These are phyloP conservation scores for Troglohyphantes excavatus DNA, from an alignment of 2,888 invertebrate genomes.

Conservation along the genomic window DNA sequence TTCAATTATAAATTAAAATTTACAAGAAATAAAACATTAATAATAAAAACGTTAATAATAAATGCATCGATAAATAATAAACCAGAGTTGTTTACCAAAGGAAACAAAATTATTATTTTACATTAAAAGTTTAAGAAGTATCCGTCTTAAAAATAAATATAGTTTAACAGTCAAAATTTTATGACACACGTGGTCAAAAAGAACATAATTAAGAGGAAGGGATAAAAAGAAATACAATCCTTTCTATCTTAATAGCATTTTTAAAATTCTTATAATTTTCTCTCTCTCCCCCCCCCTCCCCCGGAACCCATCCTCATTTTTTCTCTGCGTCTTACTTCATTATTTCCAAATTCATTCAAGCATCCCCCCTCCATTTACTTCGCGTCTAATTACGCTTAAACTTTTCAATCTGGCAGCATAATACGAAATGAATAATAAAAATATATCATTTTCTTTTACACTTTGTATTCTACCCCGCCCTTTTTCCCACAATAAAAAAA, in stretches of 20 bases:
- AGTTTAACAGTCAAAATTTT: conserved; percentile 33
- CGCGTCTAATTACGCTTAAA: conserved; percentile 63
- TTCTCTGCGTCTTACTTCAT: conserved; percentile 33
- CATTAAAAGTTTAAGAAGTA: no score
- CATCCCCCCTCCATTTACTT: conserved; percentile 54
- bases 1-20: no score
- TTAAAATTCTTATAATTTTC: neutral
- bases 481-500: no score
- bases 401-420: conserved; percentile 56
- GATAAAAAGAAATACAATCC: conserved; percentile 61
- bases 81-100: no score
- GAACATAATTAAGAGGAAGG: conserved; percentile 53
- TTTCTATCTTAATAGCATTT: conserved; percentile 67
- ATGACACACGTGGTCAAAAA: neutral
- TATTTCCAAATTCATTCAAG: conserved; percentile 65
- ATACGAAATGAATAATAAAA: conserved; percentile 29
- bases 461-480: no score
- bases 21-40: no score
- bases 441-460: no score
- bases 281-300: no score
- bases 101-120: no score
- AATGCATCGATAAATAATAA: no score
- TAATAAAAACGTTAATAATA: no score
- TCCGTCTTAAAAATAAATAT: no score
- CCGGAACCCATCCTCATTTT: conserved; percentile 12